Conservation (phyloP, 2,113 vertebrate genomes). For the Melanerpes aurifrons region DNA sequence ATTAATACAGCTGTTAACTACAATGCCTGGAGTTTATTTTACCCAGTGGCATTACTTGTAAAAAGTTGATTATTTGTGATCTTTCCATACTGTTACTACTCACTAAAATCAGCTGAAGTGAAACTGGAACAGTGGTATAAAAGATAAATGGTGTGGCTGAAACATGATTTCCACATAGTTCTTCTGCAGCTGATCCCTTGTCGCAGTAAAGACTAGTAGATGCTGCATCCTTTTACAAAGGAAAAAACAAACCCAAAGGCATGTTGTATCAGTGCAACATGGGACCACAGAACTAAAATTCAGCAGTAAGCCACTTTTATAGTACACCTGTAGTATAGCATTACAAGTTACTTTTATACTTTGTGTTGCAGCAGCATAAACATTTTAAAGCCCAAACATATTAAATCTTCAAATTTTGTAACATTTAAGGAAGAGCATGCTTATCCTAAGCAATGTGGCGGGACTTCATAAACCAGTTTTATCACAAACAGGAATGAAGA, state of each 20-base stretch:
- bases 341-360: neutral
- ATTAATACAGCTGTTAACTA: conserved; percentile 56
- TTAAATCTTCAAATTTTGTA: neutral
- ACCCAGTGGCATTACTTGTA: neutral
- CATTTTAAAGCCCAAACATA: neutral
- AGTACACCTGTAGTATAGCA: neutral
- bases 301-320: neutral
- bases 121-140: neutral
- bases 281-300: neutral
- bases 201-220: neutral
- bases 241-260: neutral
- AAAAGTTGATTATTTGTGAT: neutral
- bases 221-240: neutral
- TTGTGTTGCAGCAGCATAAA: neutral
- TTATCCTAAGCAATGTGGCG: rapidly evolving
- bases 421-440: neutral
- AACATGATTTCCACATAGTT: neutral
- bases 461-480: neutral
- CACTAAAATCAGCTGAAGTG: neutral
- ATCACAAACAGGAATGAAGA: neutral
- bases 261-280: too few relatives aligned
- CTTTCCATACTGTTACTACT: neutral
- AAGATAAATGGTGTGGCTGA: neutral
- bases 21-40: conserved; percentile 7
- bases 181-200: neutral